Conservation (phyloP, 2,113 vertebrate species). For the Vidua macroura region DNA sequence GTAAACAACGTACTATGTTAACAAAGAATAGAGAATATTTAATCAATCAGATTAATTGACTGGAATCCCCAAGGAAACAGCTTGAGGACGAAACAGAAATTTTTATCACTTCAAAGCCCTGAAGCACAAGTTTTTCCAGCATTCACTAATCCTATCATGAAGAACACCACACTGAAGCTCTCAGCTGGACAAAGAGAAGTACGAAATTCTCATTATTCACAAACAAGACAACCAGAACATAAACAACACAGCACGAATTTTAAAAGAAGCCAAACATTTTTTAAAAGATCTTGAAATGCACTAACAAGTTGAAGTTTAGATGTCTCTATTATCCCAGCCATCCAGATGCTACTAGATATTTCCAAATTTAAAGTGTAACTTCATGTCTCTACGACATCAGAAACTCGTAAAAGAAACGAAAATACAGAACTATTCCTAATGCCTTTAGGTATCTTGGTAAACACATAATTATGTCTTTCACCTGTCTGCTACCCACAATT, state of each 20-base stretch:
- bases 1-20: background rate
- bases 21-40: background rate
- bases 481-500: background rate
- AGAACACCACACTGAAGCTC: background rate
- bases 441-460: background rate
- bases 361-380: background rate
- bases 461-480: background rate
- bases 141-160: background rate
- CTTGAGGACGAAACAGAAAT: background rate
- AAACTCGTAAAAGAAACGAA: background rate
- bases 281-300: background rate
- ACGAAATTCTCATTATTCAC: background rate
- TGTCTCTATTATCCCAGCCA: background rate
- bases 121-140: background rate
- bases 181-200: background rate
- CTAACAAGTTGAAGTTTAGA: background rate
- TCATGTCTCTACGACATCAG: background rate
- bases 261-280: fast-evolving
- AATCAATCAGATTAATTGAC: background rate
- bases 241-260: background rate
- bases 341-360: background rate
- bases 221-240: background rate
- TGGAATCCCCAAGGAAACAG: background rate
- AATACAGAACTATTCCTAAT: background rate
- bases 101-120: background rate